Percentiles rank a stretch among this genome's conserved stretches.
Conservation (phyloP, 2,888 invertebrate species). For the Unio pictorum region DNA sequence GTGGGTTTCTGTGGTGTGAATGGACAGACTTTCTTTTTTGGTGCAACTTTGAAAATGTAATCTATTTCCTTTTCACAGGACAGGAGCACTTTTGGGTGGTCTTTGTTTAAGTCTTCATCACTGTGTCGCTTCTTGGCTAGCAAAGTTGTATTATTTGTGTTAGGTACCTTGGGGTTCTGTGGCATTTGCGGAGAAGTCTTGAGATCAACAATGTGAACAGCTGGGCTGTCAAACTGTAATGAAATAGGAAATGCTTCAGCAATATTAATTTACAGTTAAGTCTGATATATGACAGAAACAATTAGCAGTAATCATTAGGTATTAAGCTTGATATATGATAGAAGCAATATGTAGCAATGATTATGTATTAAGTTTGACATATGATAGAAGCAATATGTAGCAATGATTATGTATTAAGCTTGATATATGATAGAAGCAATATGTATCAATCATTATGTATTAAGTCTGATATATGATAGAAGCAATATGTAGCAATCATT, state of each 20-base stretch:
- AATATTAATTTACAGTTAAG: background rate
- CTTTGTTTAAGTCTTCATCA: conserved; percentile 28
- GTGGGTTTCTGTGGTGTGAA: conserved; percentile 42
- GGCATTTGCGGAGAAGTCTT: conserved; percentile 27
- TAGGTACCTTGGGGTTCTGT: conserved; percentile 22
- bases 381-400: too few species aligned
- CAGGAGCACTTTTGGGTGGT: conserved; percentile 29
- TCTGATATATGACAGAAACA: background rate
- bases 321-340: background rate
- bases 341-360: background rate
- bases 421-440: too few species aligned
- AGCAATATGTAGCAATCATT: too few species aligned
- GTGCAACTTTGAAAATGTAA: conserved; percentile 29
- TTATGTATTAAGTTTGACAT: background rate
- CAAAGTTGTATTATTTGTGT: conserved; percentile 17
- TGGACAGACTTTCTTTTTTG: conserved; percentile 34
- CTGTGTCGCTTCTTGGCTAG: conserved; percentile 33
- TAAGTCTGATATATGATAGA: too few species aligned
- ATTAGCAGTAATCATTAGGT: background rate
- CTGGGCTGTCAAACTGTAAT: conserved; percentile 47
- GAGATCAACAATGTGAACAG: conserved; percentile 53
- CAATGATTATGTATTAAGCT: too few species aligned
- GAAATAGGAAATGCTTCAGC: conserved; percentile 1
- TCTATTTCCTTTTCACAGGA: conserved; percentile 43
- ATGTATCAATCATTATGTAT: too few species aligned